A percentile compares a stretch with the other conserved stretches of the same genome.
These are phyloP conservation scores for Zenarchopterus dispar DNA, from an alignment of 2,797 vertebrate genomes.

Conservation along the genomic window DNA sequence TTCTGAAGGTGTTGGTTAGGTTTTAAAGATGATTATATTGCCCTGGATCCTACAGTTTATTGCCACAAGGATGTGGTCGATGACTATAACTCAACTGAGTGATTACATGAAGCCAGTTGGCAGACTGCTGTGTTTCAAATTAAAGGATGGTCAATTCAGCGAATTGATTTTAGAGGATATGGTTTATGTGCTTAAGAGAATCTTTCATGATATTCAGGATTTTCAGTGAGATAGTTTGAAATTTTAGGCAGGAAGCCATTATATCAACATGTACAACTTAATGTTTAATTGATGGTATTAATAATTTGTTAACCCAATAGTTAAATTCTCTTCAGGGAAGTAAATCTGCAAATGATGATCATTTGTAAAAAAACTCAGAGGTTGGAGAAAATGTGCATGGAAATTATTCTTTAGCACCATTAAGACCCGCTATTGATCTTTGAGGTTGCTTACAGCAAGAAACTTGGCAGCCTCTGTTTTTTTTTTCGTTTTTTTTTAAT, in stretches of 20 bases:
- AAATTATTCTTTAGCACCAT: conserved; percentile 18
- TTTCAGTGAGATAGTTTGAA: neutral
- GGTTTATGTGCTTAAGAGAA: neutral
- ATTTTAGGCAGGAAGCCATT: neutral
- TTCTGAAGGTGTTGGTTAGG: neutral
- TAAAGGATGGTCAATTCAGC: conserved; percentile 5
- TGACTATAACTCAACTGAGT: conserved; percentile 2
- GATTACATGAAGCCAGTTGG: conserved; percentile 2
- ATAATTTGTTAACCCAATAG: no score
- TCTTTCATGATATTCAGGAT: neutral
- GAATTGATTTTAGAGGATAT: conserved; percentile 3
- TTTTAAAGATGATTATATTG: conserved; percentile 26
- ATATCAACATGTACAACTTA: neutral
- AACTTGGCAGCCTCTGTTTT: conserved; percentile 18
- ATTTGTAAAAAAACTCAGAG: conserved; percentile 11
- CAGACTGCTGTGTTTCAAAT: conserved; percentile 13
- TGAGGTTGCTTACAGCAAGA: conserved; percentile 35
- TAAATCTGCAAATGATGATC: neutral
- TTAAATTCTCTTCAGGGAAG: no score
- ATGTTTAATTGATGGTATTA: neutral
- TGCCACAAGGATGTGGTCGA: conserved; percentile 1
- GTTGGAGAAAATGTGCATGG: conserved; percentile 1
- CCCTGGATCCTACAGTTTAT: conserved; percentile 20
- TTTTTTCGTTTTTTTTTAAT: no score
- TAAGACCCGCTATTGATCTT: conserved; percentile 46